These are phyloP conservation scores for Synaphobranchus kaupii DNA, from an alignment of 2,797 vertebrate genomes.

Conservation along the genomic window DNA sequence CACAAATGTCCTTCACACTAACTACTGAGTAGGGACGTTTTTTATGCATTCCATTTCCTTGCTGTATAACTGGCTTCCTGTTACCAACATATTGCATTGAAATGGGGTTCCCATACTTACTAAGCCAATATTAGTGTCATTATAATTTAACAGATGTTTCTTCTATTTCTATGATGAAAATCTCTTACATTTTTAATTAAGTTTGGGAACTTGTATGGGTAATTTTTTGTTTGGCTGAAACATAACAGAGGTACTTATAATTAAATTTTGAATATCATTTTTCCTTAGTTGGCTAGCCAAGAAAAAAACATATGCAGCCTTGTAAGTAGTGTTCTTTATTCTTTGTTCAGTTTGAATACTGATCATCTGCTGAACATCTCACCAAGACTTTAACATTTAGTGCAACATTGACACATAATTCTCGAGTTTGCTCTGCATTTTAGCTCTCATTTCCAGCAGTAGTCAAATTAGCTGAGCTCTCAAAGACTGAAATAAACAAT, in stretches of 20 bases:
- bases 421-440: not conserved
- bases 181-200: not conserved
- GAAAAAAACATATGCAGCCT: not conserved
- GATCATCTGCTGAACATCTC: not conserved
- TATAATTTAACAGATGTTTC: not conserved
- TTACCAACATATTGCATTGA: not conserved
- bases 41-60: not conserved
- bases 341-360: not conserved
- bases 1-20: not conserved
- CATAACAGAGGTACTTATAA: not conserved
- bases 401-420: not conserved
- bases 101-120: not conserved
- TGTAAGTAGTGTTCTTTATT: not conserved
- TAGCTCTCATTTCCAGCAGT: not conserved
- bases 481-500: not conserved
- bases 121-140: not conserved
- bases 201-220: not conserved
- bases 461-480: not conserved
- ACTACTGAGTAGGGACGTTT: not conserved
- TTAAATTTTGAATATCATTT: not conserved
- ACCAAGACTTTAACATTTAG: not conserved
- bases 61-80: not conserved
- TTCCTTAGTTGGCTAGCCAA: not conserved
- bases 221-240: not conserved
- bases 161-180: constrained; percentile 5